phyloP scores from a whole-genome alignment of 2,888 invertebrate species.

The Tipula helvola region DNA sequence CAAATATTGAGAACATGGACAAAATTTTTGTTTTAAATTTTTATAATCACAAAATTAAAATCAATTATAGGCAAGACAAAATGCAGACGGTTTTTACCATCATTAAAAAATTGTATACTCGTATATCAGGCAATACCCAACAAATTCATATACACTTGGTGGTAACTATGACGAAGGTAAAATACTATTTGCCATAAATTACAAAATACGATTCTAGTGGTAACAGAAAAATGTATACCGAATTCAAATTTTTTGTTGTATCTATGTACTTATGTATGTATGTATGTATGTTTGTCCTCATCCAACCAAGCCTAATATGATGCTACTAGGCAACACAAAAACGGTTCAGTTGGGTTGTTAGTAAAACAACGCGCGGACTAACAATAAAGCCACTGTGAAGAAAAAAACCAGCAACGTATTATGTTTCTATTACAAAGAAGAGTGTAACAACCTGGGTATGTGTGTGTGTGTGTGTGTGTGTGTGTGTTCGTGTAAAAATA shows the following conservation, averaged over 20 bases:
- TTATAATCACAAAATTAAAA: constrained; percentile 15
- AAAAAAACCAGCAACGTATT: not conserved
- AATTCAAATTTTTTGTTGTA: not conserved
- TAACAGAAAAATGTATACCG: not conserved
- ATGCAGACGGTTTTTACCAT: not conserved
- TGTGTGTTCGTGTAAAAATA: not conserved
- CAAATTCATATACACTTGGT: not conserved
- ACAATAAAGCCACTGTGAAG: not conserved
- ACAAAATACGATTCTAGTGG: not conserved
- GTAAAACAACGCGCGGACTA: not conserved
- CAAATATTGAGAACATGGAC: constrained; percentile 24
- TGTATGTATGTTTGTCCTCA: not conserved
- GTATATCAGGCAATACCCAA: not conserved
- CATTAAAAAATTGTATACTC: not conserved
- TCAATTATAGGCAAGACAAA: not conserved
- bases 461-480: too few species aligned
- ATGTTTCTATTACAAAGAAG: not conserved
- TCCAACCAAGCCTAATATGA: not conserved
- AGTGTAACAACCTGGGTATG: not conserved
- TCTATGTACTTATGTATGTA: too few species aligned
- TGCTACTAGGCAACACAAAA: not conserved
- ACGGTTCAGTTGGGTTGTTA: not conserved
- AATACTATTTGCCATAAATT: not conserved
- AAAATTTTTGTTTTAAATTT: not conserved
- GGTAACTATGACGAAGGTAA: not conserved